Percentiles rank a stretch among this genome's conserved stretches.
These are phyloP conservation scores for Brachionus rubens DNA, from an alignment of 1,140 invertebrate genomes.

Conservation along the genomic window DNA sequence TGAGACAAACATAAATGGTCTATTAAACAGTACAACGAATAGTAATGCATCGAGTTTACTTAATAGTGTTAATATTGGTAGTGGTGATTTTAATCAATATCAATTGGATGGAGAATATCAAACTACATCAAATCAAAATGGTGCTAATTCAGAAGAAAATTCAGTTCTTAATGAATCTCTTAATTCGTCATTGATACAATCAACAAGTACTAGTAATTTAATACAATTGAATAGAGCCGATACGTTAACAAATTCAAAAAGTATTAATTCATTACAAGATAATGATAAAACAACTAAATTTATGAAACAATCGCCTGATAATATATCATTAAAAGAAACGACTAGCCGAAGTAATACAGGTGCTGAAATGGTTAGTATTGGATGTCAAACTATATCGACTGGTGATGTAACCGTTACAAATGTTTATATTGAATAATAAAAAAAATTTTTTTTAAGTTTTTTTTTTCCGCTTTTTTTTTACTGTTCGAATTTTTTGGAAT, in stretches of 20 bases:
- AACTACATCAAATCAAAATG: not conserved
- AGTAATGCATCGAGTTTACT: slow-evolving; percentile 23
- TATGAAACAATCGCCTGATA: slow-evolving; percentile 44
- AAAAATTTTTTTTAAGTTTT: too few relatives aligned
- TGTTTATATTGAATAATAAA: slow-evolving; percentile 47
- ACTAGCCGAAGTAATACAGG: not conserved
- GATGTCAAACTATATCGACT: slow-evolving; percentile 46
- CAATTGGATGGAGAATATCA: slow-evolving; percentile 41
- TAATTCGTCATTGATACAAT: not conserved
- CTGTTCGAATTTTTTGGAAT: too few relatives aligned
- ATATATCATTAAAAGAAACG: slow-evolving; percentile 31
- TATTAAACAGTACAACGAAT: not conserved
- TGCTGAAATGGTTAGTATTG: slow-evolving; percentile 31
- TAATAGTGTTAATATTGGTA: slow-evolving; percentile 18
- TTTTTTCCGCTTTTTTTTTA: too few relatives aligned
- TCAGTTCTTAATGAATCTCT: slow-evolving; percentile 1
- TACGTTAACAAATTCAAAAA: not conserved
- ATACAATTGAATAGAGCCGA: not conserved
- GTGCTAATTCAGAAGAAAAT: slow-evolving; percentile 37
- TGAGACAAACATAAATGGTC: slow-evolving; percentile 25
- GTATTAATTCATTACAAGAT: slow-evolving; percentile 35
- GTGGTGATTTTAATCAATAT: slow-evolving; percentile 43
- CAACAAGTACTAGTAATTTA: slow-evolving; percentile 13
- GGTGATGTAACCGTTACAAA: slow-evolving; percentile 44
- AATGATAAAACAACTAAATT: slow-evolving; percentile 5